These are phyloP conservation scores for Pseudonaja textilis DNA, from an alignment of 2,113 vertebrate species.

Conservation along the genomic window DNA sequence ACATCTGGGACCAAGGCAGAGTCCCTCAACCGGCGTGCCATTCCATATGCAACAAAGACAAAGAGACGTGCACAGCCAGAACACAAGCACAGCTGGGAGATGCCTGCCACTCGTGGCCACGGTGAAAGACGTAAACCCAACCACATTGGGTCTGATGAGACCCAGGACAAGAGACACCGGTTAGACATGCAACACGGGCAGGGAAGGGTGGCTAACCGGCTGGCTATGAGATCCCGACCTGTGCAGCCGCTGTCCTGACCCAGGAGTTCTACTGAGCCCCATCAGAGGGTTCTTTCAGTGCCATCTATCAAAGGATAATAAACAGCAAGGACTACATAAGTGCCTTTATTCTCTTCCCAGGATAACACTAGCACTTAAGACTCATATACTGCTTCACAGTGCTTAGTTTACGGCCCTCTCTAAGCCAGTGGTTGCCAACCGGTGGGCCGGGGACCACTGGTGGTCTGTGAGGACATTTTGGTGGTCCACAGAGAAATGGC, in stretches of 20 bases:
- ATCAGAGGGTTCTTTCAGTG: slow-evolving; percentile 68
- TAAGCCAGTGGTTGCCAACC: no score
- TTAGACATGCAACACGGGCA: slow-evolving; percentile 53
- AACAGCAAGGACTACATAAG: slow-evolving; percentile 30
- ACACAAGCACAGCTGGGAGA: slow-evolving; percentile 11
- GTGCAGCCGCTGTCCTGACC: slow-evolving; percentile 55
- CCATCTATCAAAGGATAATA: slow-evolving; percentile 66
- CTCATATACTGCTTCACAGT: neutral
- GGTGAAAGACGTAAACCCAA: slow-evolving; percentile 40
- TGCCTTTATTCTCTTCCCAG: neutral
- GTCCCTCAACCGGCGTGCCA: neutral
- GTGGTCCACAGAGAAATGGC: no score
- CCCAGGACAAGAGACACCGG: slow-evolving; percentile 54
- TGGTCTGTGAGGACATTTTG: no score
- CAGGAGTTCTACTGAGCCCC: slow-evolving; percentile 64
- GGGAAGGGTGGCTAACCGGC: neutral
- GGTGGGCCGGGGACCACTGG: no score
- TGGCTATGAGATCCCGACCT: slow-evolving; percentile 63
- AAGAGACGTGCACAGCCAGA: slow-evolving; percentile 17
- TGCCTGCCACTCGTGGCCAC: slow-evolving; percentile 17
- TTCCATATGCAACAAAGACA: slow-evolving; percentile 9
- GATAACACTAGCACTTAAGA: neutral
- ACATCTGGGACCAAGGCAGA: neutral
- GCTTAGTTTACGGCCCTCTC: neutral
- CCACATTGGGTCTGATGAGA: slow-evolving; percentile 44